A percentile compares a stretch with the other conserved stretches of the same genome.
phyloP scores from a whole-genome alignment of 2,888 invertebrate species.

The Teleiodes luculella region DNA sequence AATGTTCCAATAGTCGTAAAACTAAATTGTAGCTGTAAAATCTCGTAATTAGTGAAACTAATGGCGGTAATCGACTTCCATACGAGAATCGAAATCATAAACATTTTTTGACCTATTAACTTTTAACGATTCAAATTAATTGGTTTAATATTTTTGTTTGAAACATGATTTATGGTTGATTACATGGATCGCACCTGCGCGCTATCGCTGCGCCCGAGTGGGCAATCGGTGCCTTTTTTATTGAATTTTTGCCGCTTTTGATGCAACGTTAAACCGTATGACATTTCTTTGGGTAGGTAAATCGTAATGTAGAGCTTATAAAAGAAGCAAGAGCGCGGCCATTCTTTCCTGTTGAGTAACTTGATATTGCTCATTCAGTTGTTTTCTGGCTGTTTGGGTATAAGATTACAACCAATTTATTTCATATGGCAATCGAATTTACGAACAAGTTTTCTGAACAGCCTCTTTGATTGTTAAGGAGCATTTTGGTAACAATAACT shows the following conservation, averaged over 20 bases:
- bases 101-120: conserved; percentile 31
- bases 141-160: conserved; percentile 11
- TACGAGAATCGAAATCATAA: conserved; percentile 57
- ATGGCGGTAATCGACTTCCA: conserved; percentile 63
- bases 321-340: conserved; percentile 55
- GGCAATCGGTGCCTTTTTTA: conserved; percentile 5
- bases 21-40: conserved; percentile 65
- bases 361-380: conserved; percentile 73
- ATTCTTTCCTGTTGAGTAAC: conserved; percentile 64
- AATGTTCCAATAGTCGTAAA: conserved; percentile 66
- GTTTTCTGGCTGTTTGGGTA: conserved; percentile 75
- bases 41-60: conserved; percentile 73
- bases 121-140: conserved; percentile 15
- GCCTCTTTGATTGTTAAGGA: conserved; percentile 49
- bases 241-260: conserved; percentile 1
- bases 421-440: conserved; percentile 73
- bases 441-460: too few relatives aligned
- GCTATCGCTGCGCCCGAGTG: too few relatives aligned
- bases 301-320: conserved; percentile 44
- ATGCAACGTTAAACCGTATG: conserved; percentile 37
- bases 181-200: neutral
- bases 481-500: conserved; percentile 47
- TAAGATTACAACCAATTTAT: conserved; percentile 78
- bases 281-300: conserved; percentile 40
- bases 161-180: conserved; percentile 10